Percentiles rank a stretch among this genome's conserved stretches.
Evolutionary conservation across 2,797 vertebrate species (phyloP).

Genomic region (Botia kubotai): DNA sequence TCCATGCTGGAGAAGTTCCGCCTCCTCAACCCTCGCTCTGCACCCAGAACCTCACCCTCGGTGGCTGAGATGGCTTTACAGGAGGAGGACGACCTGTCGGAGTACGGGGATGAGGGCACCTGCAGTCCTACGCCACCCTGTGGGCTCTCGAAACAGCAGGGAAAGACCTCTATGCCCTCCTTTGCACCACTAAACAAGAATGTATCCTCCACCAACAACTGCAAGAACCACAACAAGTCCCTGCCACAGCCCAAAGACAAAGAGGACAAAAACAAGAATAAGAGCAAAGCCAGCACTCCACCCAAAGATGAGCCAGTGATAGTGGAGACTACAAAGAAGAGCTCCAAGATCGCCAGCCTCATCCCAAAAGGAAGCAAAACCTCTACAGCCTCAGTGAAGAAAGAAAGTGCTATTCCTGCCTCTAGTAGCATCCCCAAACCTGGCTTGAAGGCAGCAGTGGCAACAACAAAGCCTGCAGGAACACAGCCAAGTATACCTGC

Average conservation of each 20-base stretch:
- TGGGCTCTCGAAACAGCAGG: slow-evolving; percentile 84
- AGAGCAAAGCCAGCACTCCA: slow-evolving; percentile 84
- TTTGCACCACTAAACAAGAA: slow-evolving; percentile 63
- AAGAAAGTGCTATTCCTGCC: slow-evolving; percentile 83
- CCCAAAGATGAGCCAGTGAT: slow-evolving; percentile 85
- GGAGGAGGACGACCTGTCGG: slow-evolving; percentile 84
- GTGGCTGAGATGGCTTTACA: slow-evolving; percentile 78
- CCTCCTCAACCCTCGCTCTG: slow-evolving; percentile 89
- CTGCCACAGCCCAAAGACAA: slow-evolving; percentile 89
- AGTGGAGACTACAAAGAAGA: slow-evolving; percentile 84
- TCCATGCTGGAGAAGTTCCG: slow-evolving; percentile 99
- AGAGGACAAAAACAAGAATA: slow-evolving; percentile 90
- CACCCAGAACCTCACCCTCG: slow-evolving; percentile 82
- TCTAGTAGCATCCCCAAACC: slow-evolving; percentile 94
- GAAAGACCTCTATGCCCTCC: slow-evolving; percentile 74
- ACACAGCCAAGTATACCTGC: slow-evolving; percentile 68
- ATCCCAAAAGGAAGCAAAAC: slow-evolving; percentile 94
- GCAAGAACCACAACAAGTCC: slow-evolving; percentile 87
- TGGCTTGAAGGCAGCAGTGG: slow-evolving; percentile 84
- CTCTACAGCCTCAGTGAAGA: slow-evolving; percentile 81
- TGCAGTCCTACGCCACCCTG: slow-evolving; percentile 59
- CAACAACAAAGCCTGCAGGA: slow-evolving; percentile 69
- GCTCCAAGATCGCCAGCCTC: slow-evolving; percentile 95
- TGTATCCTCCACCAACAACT: slow-evolving; percentile 4
- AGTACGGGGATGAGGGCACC: slow-evolving; percentile 83